Conservation (phyloP, 92 coral and sea anemone genomes). For the Epizoanthus rinbou region DNA sequence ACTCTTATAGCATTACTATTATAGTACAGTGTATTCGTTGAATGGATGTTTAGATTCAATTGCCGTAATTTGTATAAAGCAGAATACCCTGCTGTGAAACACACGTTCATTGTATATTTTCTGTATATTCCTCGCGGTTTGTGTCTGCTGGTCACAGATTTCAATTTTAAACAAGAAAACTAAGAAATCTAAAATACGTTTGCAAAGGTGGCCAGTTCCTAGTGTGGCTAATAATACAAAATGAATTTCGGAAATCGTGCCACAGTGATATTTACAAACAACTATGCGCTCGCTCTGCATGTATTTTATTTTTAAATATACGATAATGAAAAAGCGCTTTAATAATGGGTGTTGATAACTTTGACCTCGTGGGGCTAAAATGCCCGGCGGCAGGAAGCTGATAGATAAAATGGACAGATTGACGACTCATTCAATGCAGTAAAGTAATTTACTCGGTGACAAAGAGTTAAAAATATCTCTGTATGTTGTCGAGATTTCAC, state of each 20-base stretch:
- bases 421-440: neutral
- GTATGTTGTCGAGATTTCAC: conserved; percentile 23
- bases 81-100: too few relatives aligned
- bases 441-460: neutral
- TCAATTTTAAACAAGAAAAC: neutral
- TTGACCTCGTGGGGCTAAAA: neutral
- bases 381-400: conserved; percentile 8
- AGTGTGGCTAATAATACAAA: neutral
- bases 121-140: neutral
- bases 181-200: neutral
- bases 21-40: too few relatives aligned
- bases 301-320: neutral
- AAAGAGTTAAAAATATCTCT: neutral
- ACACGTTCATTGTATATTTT: too few relatives aligned
- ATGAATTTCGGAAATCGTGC: neutral
- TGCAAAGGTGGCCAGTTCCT: neutral
- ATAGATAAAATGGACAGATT: neutral
- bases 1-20: too few relatives aligned
- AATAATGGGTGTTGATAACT: neutral
- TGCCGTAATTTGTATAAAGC: too few relatives aligned
- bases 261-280: neutral
- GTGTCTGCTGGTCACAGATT: neutral
- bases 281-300: too few relatives aligned
- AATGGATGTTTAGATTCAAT: too few relatives aligned
- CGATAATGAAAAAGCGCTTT: neutral